Evolutionary conservation across 2,888 invertebrate genomes (phyloP).

Genomic region (Meloe dianella): DNA sequence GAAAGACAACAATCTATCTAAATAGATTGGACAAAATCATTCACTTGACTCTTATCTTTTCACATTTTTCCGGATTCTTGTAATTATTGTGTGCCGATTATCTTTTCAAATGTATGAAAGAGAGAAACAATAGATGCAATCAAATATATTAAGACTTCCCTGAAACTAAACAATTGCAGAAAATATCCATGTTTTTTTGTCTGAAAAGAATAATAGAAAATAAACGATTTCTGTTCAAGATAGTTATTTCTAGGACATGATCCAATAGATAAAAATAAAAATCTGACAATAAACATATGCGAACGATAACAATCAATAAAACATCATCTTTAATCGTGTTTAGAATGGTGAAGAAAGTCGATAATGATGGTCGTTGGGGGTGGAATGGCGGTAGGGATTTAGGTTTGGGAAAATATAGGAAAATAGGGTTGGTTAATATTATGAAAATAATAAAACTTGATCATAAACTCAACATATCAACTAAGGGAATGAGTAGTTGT

Average conservation of each 20-base stretch:
- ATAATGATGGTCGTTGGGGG: constrained; percentile 30
- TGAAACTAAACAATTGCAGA: not conserved
- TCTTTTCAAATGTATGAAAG: not conserved
- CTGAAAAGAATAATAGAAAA: constrained; percentile 11
- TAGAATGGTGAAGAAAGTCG: constrained; percentile 28
- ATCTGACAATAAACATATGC: constrained; percentile 27
- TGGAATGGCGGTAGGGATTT: no score
- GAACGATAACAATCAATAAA: constrained; percentile 34
- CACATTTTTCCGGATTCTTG: constrained; percentile 15
- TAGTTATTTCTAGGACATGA: constrained; percentile 20
- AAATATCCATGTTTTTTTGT: not conserved
- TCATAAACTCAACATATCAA: constrained; percentile 13
- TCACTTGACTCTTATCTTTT: constrained; percentile 19
- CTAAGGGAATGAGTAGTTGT: constrained; percentile 26
- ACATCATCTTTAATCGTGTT: constrained; percentile 30
- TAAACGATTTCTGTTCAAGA: constrained; percentile 22
- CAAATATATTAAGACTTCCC: not conserved
- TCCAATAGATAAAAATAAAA: constrained; percentile 27
- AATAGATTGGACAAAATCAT: no score
- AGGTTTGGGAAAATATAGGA: constrained; percentile 29
- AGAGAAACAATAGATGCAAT: constrained; percentile 2
- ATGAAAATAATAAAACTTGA: constrained; percentile 27
- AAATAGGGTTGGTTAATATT: constrained; percentile 29
- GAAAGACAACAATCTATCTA: constrained; percentile 21
- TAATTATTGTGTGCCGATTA: constrained; percentile 6